Conservation (phyloP, 2,797 vertebrate genomes). For the Aythya fuligula region DNA sequence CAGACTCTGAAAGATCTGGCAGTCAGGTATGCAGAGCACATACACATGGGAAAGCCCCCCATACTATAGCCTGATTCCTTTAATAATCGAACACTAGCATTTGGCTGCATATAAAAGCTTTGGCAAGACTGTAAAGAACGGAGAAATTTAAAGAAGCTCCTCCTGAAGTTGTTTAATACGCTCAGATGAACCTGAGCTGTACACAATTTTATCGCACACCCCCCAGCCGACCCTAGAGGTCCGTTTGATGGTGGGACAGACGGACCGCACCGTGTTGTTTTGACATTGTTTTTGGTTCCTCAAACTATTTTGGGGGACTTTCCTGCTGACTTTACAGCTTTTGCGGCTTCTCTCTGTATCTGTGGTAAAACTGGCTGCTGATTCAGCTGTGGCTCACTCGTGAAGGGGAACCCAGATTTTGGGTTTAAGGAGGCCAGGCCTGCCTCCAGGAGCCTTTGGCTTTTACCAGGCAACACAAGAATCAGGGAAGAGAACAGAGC, state of each 20-base stretch:
- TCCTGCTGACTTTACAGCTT: background rate
- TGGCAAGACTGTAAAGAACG: background rate
- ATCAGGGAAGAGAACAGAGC: background rate
- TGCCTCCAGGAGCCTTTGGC: background rate
- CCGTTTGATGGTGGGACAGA: background rate
- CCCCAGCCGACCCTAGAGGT: background rate
- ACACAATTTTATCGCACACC: background rate
- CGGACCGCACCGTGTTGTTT: background rate
- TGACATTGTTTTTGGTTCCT: slow-evolving; percentile 8
- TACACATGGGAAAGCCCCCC: background rate
- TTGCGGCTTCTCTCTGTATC: background rate
- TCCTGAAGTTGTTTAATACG: background rate
- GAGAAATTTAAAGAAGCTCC: background rate
- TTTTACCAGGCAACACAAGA: slow-evolving; percentile 36
- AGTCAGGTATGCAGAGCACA: background rate
- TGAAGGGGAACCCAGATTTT: background rate
- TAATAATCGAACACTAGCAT: background rate
- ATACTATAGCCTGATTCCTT: background rate
- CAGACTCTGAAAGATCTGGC: background rate
- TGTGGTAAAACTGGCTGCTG: slow-evolving; percentile 9
- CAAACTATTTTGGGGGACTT: background rate
- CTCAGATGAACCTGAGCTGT: background rate
- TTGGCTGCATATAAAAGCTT: background rate
- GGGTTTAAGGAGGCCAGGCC: background rate
- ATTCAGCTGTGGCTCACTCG: slow-evolving; percentile 12